phyloP scores from a whole-genome alignment of 2,888 invertebrate species.

The Bombylius major region DNA sequence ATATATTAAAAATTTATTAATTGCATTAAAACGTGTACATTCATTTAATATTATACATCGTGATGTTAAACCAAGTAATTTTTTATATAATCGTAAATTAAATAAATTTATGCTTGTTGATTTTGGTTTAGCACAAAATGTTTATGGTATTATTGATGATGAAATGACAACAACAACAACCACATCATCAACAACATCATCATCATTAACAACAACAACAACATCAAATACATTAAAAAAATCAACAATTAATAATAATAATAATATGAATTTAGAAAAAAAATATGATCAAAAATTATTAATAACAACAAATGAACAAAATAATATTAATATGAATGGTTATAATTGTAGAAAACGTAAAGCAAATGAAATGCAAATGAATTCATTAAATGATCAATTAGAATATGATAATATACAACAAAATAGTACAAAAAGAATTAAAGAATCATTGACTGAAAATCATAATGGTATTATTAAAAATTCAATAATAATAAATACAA shows the following conservation, averaged over 20 bases:
- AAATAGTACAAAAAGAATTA: neutral
- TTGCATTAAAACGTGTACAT: conserved; percentile 69
- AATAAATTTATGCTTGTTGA: conserved; percentile 69
- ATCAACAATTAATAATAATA: too few relatives aligned
- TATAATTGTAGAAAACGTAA: neutral
- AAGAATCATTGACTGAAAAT: neutral
- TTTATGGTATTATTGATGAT: conserved; percentile 24
- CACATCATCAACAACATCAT: neutral
- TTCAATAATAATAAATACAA: neutral
- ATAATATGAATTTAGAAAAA: neutral
- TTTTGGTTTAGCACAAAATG: conserved; percentile 74
- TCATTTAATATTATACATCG: conserved; percentile 74
- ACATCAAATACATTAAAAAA: too few relatives aligned
- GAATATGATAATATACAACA: neutral
- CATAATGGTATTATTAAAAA: neutral
- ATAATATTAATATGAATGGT: neutral
- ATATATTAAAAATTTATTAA: conserved; percentile 70
- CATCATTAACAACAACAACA: neutral
- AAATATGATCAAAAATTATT: neutral
- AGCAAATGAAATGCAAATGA: neutral
- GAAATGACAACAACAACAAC: conserved; percentile 3
- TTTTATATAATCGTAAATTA: conserved; percentile 64
- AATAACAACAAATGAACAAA: neutral
- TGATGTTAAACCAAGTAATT: conserved; percentile 86
- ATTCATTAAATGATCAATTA: neutral